Conservation (phyloP, 1,140 invertebrate species). For the Hydropsyche tenuis region DNA sequence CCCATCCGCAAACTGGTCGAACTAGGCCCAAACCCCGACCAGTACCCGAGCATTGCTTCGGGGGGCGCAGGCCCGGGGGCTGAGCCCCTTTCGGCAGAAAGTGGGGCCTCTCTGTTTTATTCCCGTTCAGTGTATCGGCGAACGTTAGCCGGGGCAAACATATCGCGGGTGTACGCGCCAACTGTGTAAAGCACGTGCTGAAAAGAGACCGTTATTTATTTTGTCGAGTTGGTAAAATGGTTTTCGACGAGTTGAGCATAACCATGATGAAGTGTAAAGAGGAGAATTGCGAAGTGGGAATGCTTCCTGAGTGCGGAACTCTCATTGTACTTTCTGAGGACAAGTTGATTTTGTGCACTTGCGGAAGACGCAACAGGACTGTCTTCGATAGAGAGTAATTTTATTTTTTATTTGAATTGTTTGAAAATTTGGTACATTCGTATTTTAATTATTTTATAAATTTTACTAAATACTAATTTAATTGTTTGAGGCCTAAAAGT, state of each 20-base stretch:
- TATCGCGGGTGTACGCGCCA: neutral
- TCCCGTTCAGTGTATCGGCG: conserved; percentile 41
- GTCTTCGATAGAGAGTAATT: conserved; percentile 61
- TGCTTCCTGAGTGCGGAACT: conserved; percentile 61
- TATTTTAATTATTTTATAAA: no score
- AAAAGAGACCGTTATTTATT: neutral
- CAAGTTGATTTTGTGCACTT: conserved; percentile 62
- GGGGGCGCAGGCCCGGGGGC: neutral
- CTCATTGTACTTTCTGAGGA: conserved; percentile 61
- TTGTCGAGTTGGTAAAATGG: conserved; percentile 53
- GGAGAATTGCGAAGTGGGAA: conserved; percentile 63
- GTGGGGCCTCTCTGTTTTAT: neutral
- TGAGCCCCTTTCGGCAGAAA: conserved; percentile 4
- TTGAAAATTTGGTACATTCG: no score
- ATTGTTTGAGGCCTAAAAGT: no score
- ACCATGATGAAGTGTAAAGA: conserved; percentile 65
- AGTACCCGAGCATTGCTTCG: neutral
- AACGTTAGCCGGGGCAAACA: conserved; percentile 34
- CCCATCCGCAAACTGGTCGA: no score
- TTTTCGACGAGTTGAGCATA: conserved; percentile 59
- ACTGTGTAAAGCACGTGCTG: neutral
- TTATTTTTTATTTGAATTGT: conserved; percentile 17
- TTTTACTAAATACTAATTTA: no score
- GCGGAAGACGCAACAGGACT: conserved; percentile 58
- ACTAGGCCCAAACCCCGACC: neutral